Evolutionary conservation across 1,140 invertebrate genomes (phyloP).

Genomic region (Charaxes varanes): DNA sequence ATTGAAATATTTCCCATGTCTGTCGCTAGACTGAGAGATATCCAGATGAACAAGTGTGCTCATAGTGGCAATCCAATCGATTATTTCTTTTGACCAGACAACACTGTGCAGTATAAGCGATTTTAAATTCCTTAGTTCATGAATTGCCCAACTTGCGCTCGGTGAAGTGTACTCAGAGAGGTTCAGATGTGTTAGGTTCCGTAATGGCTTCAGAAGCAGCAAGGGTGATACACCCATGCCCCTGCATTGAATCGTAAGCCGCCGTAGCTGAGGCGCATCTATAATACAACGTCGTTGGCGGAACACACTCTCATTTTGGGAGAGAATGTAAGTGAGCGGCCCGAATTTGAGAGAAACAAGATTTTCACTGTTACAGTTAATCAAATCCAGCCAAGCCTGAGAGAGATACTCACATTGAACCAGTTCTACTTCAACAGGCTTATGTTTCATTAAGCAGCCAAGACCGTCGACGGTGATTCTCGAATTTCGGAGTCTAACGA

Average conservation of each 20-base stretch:
- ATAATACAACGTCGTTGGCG: slow-evolving; percentile 71
- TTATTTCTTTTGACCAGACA: slow-evolving; percentile 47
- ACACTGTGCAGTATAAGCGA: slow-evolving; percentile 88
- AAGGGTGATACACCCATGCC: slow-evolving; percentile 71
- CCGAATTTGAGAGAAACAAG: slow-evolving; percentile 63
- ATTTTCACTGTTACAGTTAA: slow-evolving; percentile 75
- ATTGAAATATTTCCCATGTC: slow-evolving; percentile 77
- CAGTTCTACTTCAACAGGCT: slow-evolving; percentile 82
- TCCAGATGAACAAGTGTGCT: slow-evolving; percentile 83
- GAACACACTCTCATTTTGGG: slow-evolving; percentile 35
- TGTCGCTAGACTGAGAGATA: slow-evolving; percentile 83
- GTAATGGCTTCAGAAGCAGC: slow-evolving; percentile 75
- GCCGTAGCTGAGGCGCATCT: slow-evolving; percentile 78
- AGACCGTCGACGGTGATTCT: slow-evolving; percentile 82
- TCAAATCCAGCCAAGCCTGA: slow-evolving; percentile 73
- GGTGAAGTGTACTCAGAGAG: slow-evolving; percentile 82
- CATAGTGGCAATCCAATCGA: slow-evolving; percentile 74
- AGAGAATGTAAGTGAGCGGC: slow-evolving; percentile 33
- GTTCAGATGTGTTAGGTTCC: slow-evolving; percentile 84
- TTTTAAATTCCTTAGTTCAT: slow-evolving; percentile 78
- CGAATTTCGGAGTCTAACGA: slow-evolving; percentile 81
- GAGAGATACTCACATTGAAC: slow-evolving; percentile 82
- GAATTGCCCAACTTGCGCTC: slow-evolving; percentile 74
- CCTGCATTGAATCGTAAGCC: slow-evolving; percentile 77
- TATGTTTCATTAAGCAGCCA: slow-evolving; percentile 80